Base-by-base conservation (phyloP, 2,888 invertebrate genomes). In the Bedellia somnulentella region DNA sequence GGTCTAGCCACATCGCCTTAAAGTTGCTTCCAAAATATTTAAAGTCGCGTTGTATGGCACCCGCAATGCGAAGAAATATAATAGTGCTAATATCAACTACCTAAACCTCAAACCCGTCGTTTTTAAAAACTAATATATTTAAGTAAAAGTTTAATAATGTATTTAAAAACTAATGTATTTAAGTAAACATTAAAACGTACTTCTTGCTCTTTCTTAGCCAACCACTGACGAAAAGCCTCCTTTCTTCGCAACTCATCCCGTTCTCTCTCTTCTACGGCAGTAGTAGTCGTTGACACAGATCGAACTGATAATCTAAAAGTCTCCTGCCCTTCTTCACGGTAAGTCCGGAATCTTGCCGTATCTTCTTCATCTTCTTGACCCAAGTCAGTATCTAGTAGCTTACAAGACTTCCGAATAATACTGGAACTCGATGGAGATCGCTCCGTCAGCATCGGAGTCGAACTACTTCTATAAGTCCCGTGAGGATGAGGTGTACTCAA, bases 401-500 rank as follows among this genome's bases (percentile, higher is more conserved):
- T 55, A 40, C 70, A 70, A 1, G 63, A 70, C 44, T 71, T 70
- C 30, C 75, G 53, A 37, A 62, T 67, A 5, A 64, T 45, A 38
- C 67, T 70, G 12, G 49, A 47, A 2, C 70, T 63, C 2, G 45
- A 39, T 9, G n/a, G 9, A 0, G 66, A 68, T 2, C 67, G 53
- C 1, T 67, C 67, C 31, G 63, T 67, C 11, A 75, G 42, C 29
- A 61, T 56, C 0, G 75, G 75, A 5, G 73, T 75, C 0, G 75
- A 75, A 36, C 58, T 68, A 36, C 73, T 73, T 14, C 71, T 49
- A 32, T 68, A 73, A 1, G 54, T 47, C 38, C 60, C 58, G 39
- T 75, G 75, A 1, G 75, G 73, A 35, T 75, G 75, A 0, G 75
- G 75, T 0, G 75, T 75, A 16, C 68, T 48, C 12, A 62, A 63